phyloP scores from a whole-genome alignment of 2,888 invertebrate genomes.

The Aethes cnicana region DNA sequence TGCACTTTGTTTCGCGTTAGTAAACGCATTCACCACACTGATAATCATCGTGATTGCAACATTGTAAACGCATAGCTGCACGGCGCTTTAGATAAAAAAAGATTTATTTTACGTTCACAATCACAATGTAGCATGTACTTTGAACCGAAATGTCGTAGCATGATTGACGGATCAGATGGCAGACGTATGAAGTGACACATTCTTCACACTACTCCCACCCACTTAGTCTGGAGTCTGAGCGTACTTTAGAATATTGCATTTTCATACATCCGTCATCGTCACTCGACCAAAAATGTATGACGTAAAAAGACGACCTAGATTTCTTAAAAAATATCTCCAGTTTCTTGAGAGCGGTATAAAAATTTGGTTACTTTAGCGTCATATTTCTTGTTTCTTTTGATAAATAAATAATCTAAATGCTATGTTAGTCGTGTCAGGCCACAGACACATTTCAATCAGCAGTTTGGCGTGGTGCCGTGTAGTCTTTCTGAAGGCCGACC shows the following conservation, averaged over 20 bases:
- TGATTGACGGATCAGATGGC: too few relatives aligned
- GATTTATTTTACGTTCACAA: slow-evolving; percentile 8
- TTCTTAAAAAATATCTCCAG: too few relatives aligned
- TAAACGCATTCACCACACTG: slow-evolving; percentile 12
- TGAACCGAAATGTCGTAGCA: too few relatives aligned
- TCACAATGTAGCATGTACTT: slow-evolving; percentile 4
- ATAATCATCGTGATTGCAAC: slow-evolving; percentile 16
- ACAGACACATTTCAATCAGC: slow-evolving; percentile 36
- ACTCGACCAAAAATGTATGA: too few relatives aligned
- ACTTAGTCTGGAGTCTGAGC: too few relatives aligned
- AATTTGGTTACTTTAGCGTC: too few relatives aligned
- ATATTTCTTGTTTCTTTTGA: slow-evolving; percentile 15
- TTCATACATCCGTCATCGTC: too few relatives aligned
- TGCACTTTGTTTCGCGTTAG: slow-evolving; percentile 7
- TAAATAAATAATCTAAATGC: slow-evolving; percentile 33
- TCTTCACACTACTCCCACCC: too few relatives aligned
- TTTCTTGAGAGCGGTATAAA: too few relatives aligned
- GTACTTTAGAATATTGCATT: too few relatives aligned
- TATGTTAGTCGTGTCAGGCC: slow-evolving; percentile 25
- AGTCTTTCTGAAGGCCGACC: slow-evolving; percentile 17
- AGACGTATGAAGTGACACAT: too few relatives aligned
- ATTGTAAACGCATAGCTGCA: slow-evolving; percentile 7
- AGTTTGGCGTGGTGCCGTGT: slow-evolving; percentile 37
- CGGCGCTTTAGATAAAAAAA: slow-evolving; percentile 19
- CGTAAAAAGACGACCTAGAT: too few relatives aligned